These are phyloP conservation scores for Pseudopleuronectes americanus DNA, from an alignment of 2,797 vertebrate species.

Conservation along the genomic window DNA sequence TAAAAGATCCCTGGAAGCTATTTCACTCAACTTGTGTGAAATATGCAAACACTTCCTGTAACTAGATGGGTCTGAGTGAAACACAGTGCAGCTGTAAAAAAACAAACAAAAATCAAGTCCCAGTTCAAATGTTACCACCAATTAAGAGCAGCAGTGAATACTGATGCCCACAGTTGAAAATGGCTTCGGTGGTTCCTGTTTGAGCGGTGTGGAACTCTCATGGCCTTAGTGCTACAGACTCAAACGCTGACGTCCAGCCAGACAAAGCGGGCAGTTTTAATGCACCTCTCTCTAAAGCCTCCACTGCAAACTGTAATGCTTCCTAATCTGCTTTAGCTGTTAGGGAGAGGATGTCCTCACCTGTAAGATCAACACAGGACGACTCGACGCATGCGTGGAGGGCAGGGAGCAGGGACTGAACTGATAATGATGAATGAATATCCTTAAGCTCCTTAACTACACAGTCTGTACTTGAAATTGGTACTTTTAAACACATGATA, in stretches of 20 bases:
- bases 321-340: constrained; percentile 71
- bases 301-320: constrained; percentile 60
- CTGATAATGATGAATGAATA: constrained; percentile 39
- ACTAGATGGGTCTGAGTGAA: constrained; percentile 23
- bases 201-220: constrained; percentile 6
- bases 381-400: constrained; percentile 53
- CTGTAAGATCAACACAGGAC: constrained; percentile 61
- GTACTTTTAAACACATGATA: neutral
- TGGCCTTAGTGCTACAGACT: constrained; percentile 26
- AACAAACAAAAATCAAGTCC: neutral
- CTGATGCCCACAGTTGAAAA: too few relatives aligned
- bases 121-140: constrained; percentile 4
- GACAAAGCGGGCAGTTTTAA: constrained; percentile 63
- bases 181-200: neutral
- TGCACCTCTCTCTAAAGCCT: constrained; percentile 62
- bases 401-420: constrained; percentile 37
- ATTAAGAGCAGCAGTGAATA: constrained; percentile 16
- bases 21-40: constrained; percentile 24
- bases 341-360: constrained; percentile 70
- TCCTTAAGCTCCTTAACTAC: constrained; percentile 14
- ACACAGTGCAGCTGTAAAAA: constrained; percentile 3
- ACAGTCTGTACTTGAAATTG: constrained; percentile 6
- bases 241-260: constrained; percentile 22
- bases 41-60: constrained; percentile 1
- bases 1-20: constrained; percentile 18